phyloP scores from a whole-genome alignment of 2,113 vertebrate genomes.

The Rhadina sibilatrix region DNA sequence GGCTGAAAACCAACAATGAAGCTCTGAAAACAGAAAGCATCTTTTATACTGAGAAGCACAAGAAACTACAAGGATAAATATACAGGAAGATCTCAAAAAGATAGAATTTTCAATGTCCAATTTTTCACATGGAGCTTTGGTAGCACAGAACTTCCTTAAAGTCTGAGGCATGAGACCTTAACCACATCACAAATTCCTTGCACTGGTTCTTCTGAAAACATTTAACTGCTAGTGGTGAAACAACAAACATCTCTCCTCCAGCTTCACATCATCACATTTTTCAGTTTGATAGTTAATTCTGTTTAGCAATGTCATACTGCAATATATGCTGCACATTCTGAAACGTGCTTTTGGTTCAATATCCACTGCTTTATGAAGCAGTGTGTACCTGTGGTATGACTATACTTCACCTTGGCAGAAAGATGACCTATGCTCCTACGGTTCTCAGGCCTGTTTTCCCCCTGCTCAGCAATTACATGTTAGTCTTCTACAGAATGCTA shows the following conservation, averaged over 20 bases:
- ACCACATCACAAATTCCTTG: background rate
- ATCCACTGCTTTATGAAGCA: background rate
- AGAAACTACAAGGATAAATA: background rate
- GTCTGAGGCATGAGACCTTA: background rate
- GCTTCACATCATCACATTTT: background rate
- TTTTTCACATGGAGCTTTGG: background rate
- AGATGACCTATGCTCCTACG: background rate
- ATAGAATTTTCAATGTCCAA: background rate
- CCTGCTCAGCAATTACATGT: background rate
- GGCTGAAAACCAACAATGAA: background rate
- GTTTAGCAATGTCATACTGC: background rate
- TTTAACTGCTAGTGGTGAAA: background rate
- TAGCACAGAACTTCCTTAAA: background rate
- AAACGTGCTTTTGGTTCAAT: background rate
- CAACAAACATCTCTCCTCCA: background rate
- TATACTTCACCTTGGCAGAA: background rate
- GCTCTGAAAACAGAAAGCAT: background rate
- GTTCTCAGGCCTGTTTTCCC: background rate
- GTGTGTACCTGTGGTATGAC: no score
- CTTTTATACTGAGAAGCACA: background rate
- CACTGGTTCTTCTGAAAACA: background rate
- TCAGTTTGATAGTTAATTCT: background rate
- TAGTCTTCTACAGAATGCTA: background rate
- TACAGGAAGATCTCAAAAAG: background rate
- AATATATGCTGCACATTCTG: background rate